Conservation (phyloP, 2,113 vertebrate genomes). For the Gadus chalcogrammus region DNA sequence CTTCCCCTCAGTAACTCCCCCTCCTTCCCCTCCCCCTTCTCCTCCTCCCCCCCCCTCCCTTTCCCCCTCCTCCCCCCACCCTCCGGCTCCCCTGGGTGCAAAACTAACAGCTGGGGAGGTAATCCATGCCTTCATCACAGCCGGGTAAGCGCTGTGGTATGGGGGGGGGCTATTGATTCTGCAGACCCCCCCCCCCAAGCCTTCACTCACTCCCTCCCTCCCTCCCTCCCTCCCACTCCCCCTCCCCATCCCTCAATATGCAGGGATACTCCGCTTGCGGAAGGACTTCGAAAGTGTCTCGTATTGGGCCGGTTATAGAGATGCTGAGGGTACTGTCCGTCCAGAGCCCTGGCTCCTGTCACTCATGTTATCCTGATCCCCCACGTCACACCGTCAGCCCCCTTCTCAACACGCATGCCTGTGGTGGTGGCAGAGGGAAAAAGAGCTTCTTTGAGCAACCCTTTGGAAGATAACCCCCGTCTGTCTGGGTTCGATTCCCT, state of each 20-base stretch:
- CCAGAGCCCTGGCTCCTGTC: too few species aligned
- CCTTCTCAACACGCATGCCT: neutral
- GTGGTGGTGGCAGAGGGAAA: neutral
- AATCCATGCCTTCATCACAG: constrained; percentile 45
- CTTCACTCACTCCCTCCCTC: neutral
- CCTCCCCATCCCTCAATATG: neutral
- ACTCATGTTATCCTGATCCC: too few species aligned
- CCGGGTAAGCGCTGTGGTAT: constrained; percentile 50
- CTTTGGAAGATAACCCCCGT: too few species aligned
- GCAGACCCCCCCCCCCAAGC: too few species aligned
- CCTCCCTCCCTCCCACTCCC: constrained; percentile 16
- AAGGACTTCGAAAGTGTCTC: too few species aligned
- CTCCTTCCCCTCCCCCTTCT: constrained; percentile 5
- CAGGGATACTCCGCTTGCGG: too few species aligned
- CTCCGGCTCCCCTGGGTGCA: constrained; percentile 7
- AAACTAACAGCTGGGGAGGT: constrained; percentile 29
- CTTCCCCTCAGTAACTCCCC: neutral
- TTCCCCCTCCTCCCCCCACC: neutral
- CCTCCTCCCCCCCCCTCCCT: neutral
- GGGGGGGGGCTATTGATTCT: constrained; percentile 55
- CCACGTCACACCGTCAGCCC: too few species aligned
- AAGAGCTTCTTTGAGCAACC: neutral
- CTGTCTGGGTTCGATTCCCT: too few species aligned
- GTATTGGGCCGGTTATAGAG: neutral
- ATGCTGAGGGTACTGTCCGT: neutral